These are phyloP conservation scores for Germaria angustata DNA, from an alignment of 2,888 invertebrate species.

Conservation along the genomic window DNA sequence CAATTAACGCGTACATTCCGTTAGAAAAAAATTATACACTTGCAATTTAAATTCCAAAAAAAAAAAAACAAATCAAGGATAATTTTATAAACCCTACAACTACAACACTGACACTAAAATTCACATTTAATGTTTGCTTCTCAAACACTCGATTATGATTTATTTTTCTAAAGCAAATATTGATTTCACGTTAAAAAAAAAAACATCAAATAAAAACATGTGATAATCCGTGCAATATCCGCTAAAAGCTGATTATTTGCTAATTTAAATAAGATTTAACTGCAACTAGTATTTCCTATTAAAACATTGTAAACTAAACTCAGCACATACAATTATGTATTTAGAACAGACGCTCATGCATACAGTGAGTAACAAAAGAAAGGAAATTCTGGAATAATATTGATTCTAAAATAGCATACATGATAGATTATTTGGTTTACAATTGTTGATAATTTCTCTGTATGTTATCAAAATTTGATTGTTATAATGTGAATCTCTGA, in stretches of 20 bases:
- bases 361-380: too few species aligned
- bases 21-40: not conserved
- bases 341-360: not conserved
- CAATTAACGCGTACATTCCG: not conserved
- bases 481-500: too few species aligned
- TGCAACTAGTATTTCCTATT: not conserved
- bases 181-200: conserved; percentile 47
- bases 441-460: too few species aligned
- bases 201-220: not conserved
- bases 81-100: not conserved
- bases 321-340: too few species aligned
- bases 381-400: too few species aligned
- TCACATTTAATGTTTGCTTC: not conserved
- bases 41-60: not conserved
- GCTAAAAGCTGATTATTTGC: conserved; percentile 48
- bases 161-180: not conserved
- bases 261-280: conserved; percentile 8
- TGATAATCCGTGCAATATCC: conserved; percentile 48
- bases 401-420: too few species aligned
- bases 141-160: not conserved
- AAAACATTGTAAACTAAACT: not conserved
- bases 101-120: not conserved
- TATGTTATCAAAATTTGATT: too few species aligned
- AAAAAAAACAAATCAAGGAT: not conserved
- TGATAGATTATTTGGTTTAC: too few species aligned